Percentiles rank a stretch among this genome's conserved stretches.
phyloP scores from a whole-genome alignment of 2,113 vertebrate species.

The Mungos mungo region DNA sequence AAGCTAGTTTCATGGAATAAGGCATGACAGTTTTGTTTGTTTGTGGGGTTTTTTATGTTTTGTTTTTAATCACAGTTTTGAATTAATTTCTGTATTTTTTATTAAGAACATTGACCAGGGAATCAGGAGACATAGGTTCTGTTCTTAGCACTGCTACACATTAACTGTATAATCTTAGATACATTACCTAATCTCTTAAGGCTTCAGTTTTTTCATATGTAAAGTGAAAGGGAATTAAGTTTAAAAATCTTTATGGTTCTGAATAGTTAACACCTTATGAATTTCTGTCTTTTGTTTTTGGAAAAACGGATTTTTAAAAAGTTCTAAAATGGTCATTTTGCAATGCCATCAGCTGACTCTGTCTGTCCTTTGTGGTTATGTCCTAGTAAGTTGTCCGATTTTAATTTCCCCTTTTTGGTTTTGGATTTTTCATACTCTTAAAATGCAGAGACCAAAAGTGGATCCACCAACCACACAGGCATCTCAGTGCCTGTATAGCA shows the following conservation, averaged over 20 bases:
- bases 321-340: neutral
- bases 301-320: neutral
- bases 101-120: conserved; percentile 13
- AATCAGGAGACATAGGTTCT: conserved; percentile 6
- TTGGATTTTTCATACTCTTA: neutral
- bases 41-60: neutral
- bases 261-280: neutral
- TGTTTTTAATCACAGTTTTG: conserved; percentile 38
- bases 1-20: neutral
- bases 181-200: neutral
- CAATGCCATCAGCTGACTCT: neutral
- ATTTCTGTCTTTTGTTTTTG: conserved; percentile 7
- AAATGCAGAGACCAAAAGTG: neutral
- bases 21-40: neutral
- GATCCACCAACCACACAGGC: neutral
- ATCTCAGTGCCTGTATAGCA: neutral
- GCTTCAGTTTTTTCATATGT: neutral
- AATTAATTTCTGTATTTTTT: conserved; percentile 11
- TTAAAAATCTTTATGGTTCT: neutral
- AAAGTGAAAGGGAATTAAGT: neutral
- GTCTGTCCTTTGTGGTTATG: neutral
- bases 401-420: conserved; percentile 5
- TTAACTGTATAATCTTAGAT: neutral
- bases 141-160: neutral
- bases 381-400: neutral